phyloP scores from a whole-genome alignment of 1,140 invertebrate species.

The Hypothenemus hampei region DNA sequence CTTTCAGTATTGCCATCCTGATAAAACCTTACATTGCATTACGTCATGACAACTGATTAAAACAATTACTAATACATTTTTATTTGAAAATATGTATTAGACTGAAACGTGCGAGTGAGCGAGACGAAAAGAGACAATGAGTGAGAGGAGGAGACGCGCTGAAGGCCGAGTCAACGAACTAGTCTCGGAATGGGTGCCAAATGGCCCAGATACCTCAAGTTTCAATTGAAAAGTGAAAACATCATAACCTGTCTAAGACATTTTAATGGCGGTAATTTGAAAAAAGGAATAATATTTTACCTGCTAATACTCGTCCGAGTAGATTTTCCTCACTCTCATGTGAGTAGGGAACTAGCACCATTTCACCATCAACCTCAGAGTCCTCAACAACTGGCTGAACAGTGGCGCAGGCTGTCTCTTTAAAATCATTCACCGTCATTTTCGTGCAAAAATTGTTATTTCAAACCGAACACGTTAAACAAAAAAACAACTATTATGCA shows the following conservation, averaged over 20 bases:
- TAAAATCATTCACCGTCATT: slow-evolving; percentile 45
- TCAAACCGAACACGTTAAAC: not conserved
- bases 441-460: not conserved
- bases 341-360: slow-evolving; percentile 30
- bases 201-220: slow-evolving; percentile 40
- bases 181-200: slow-evolving; percentile 32
- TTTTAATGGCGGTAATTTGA: not conserved
- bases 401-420: slow-evolving; percentile 41
- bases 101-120: slow-evolving; percentile 22
- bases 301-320: slow-evolving; percentile 54
- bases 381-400: slow-evolving; percentile 34
- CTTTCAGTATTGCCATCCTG: too few relatives aligned
- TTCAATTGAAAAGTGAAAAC: slow-evolving; percentile 42
- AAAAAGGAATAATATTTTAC: slow-evolving; percentile 38
- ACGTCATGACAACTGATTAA: too few relatives aligned
- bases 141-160: slow-evolving; percentile 29
- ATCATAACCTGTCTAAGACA: slow-evolving; percentile 2
- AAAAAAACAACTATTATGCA: not conserved
- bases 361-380: slow-evolving; percentile 33
- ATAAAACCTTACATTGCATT: too few relatives aligned
- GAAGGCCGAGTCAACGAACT: slow-evolving; percentile 46
- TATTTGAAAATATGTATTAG: too few relatives aligned
- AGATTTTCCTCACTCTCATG: slow-evolving; percentile 52
- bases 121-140: not conserved
- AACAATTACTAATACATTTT: too few relatives aligned